Conservation (phyloP, 2,113 vertebrate species). For the Echinops telfairi region DNA sequence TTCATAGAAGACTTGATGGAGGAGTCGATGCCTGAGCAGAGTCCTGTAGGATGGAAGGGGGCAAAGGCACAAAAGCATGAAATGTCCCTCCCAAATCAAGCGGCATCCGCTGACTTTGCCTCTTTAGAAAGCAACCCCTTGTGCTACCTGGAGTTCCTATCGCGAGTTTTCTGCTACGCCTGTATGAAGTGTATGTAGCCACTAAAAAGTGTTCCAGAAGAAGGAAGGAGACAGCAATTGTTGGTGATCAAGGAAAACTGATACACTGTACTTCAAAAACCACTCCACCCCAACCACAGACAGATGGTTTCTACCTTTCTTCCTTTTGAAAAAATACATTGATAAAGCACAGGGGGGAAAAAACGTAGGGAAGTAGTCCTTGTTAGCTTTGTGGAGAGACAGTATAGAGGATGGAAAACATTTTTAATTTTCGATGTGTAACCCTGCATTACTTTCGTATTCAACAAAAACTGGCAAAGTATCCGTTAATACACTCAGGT, state of each 20-base stretch:
- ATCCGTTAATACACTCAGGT: neutral
- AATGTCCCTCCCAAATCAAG: neutral
- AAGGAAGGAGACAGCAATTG: neutral
- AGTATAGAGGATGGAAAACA: neutral
- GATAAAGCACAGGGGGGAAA: neutral
- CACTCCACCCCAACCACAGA: slow-evolving; percentile 3
- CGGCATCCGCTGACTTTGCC: neutral
- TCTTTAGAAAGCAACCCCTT: neutral
- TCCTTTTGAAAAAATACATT: neutral
- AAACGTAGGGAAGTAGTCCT: neutral
- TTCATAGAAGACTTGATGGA: neutral
- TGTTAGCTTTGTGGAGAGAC: neutral
- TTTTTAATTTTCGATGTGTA: neutral
- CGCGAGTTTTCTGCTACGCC: neutral
- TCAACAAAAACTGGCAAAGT: slow-evolving; percentile 16
- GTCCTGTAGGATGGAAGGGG: neutral
- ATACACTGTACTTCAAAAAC: slow-evolving; percentile 1
- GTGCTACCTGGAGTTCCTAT: neutral
- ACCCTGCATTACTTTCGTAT: slow-evolving; percentile 10
- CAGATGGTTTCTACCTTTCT: slow-evolving; percentile 6
- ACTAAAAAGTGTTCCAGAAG: slow-evolving; percentile 12
- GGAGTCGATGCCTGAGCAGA: neutral
- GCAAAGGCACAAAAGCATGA: neutral
- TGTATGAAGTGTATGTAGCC: neutral
- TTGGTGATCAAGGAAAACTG: slow-evolving; percentile 11